Base-by-base conservation (phyloP, 2,797 vertebrate genomes). In the Pantherophis alleghaniensis region DNA sequence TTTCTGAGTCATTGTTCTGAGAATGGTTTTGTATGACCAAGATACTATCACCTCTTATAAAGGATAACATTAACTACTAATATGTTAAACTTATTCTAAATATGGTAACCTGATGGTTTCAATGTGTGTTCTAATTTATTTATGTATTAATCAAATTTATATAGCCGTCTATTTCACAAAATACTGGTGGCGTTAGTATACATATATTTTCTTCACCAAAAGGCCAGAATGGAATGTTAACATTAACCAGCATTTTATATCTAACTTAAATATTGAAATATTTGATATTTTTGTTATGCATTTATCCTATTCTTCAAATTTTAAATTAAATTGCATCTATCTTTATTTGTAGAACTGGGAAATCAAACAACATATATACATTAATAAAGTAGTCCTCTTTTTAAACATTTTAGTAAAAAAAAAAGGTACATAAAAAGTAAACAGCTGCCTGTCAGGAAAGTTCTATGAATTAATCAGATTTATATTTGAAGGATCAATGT, bases 401-500 rank as follows among this genome's bases (percentile, higher is more conserved):
- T 55, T 86, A 32, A 7, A 93, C 2, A 83, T 24, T 47, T 90
- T 63, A 60, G 56, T 0, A 3, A 79, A 28, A 42, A 94, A 94
- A 4, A 47, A 91, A 89, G 6, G 55, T 89, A 66, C n/a, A 42
- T n/a, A n/a, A 59, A 51, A 91, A 92, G 42, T 2, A 18, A 37
- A 88, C 61, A 18, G 37, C 4, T 47, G 56, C 79, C 20, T 83
- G 42, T 24, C 20, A 83, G 10, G 20, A 83, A 42, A 83, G 74
- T 83, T 83, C 37, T 83, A 83, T 42, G 10, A 47, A 83, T 47
- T 47, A 83, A 83, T 83, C 37, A 47, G 37, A 83, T 83, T 47
- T 83, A 83, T 83, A 83, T 47, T 47, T 94, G 93, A 91, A 96
- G 92, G 93, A 93, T 95, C 60, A 97, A 96, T 95, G 91, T 94